These are phyloP conservation scores for Altica lythri DNA, from an alignment of 2,888 invertebrate genomes.

Conservation along the genomic window DNA sequence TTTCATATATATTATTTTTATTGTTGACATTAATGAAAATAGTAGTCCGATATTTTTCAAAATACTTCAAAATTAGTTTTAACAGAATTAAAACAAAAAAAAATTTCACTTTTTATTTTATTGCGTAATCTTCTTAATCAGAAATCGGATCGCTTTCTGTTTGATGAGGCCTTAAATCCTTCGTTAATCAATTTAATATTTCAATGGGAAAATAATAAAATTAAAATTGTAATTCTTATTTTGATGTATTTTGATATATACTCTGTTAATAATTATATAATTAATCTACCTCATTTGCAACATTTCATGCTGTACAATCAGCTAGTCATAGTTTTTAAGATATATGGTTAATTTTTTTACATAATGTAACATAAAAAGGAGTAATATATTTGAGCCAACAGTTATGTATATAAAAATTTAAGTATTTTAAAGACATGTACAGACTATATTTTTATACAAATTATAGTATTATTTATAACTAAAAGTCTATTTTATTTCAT, in stretches of 20 bases:
- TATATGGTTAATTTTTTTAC: slow-evolving; percentile 45
- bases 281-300: slow-evolving; percentile 58
- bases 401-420: slow-evolving; percentile 44
- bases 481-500: slow-evolving; percentile 25
- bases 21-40: slow-evolving; percentile 18
- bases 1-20: slow-evolving; percentile 26
- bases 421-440: slow-evolving; percentile 49
- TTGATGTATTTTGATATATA: slow-evolving; percentile 31
- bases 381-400: slow-evolving; percentile 45
- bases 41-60: slow-evolving; percentile 23
- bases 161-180: too few relatives aligned
- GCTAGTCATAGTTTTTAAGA: slow-evolving; percentile 58
- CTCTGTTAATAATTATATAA: slow-evolving; percentile 42
- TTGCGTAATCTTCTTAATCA: too few relatives aligned
- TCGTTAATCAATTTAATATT: too few relatives aligned
- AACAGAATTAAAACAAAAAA: too few relatives aligned
- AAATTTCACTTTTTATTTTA: too few relatives aligned
- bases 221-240: too few relatives aligned
- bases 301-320: slow-evolving; percentile 59
- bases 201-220: neutral
- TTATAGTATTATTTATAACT: slow-evolving; percentile 56
- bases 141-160: too few relatives aligned
- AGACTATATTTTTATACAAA: slow-evolving; percentile 57
- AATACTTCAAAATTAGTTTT: slow-evolving; percentile 20
- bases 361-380: slow-evolving; percentile 39